Percentiles rank a stretch among this genome's conserved stretches.
Evolutionary conservation across 1,140 invertebrate species (phyloP).

Genomic region (Episyrphus balteatus): DNA sequence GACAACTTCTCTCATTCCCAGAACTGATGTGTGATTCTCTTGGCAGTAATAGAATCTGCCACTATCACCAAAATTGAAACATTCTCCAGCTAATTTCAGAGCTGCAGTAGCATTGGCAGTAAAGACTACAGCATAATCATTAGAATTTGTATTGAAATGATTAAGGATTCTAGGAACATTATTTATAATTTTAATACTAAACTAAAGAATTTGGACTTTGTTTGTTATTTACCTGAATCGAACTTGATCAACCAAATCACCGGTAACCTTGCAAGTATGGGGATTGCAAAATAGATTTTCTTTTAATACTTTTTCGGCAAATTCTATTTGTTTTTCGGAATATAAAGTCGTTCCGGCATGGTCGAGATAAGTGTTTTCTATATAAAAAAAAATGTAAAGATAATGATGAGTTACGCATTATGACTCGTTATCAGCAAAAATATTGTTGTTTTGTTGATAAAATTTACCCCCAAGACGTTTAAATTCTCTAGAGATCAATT

Average conservation of each 20-base stretch:
- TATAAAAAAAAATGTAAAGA: slow-evolving; percentile 4
- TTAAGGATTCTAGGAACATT: slow-evolving; percentile 62
- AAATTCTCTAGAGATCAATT: slow-evolving; percentile 1
- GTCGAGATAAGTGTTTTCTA: slow-evolving; percentile 75
- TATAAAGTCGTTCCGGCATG: slow-evolving; percentile 83
- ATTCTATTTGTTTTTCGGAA: slow-evolving; percentile 59
- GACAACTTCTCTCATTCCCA: slow-evolving; percentile 72
- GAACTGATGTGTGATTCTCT: slow-evolving; percentile 91
- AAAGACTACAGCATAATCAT: slow-evolving; percentile 82
- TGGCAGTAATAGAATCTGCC: slow-evolving; percentile 70
- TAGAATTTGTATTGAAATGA: slow-evolving; percentile 69
- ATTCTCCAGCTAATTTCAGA: slow-evolving; percentile 73
- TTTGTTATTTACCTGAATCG: slow-evolving; percentile 52
- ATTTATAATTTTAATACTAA: neutral
- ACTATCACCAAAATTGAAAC: slow-evolving; percentile 51
- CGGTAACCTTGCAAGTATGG: slow-evolving; percentile 68
- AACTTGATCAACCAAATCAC: slow-evolving; percentile 69
- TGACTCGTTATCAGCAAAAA: neutral
- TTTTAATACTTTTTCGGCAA: slow-evolving; percentile 52
- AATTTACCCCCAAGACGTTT: slow-evolving; percentile 1
- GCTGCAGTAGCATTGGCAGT: slow-evolving; percentile 79
- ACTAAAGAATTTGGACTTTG: neutral
- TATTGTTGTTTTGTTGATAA: neutral
- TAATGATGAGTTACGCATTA: too few species aligned
- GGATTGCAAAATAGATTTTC: slow-evolving; percentile 76